Evolutionary conservation across 2,797 vertebrate species (phyloP), one percentile per base, ranked within the genome.

Genomic region (Sebastes taczanowskii): DNA sequence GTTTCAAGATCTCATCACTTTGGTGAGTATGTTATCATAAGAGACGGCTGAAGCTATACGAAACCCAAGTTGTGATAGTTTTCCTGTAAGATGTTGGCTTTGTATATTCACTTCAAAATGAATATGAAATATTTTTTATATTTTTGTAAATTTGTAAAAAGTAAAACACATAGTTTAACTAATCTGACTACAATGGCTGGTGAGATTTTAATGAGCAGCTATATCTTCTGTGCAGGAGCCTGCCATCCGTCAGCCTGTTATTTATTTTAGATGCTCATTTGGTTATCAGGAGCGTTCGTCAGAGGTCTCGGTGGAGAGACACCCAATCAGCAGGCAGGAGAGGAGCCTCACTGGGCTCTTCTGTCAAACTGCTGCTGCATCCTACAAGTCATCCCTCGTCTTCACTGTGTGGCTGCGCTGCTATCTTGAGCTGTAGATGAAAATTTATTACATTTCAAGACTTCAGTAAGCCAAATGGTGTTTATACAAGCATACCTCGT

Each of bases 401-500:
- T 67, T 74, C 69, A 35, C 72, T 70, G 68, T 49, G 71, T 58
- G 68, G 59, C 86, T 89, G 80, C 42, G 89, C 88, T 91, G 92
- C 94, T 88, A 93, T 94, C 93, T 94, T 91, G 89, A 94, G 90
- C 92, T 88, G 83, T 86, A 95, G 94, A 96, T 96, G 94, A 95
- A 95, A 96, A 95, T 95, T 93, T 95, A 95, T 95, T 87, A 84
- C 76, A 85, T 90, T 94, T 94, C 87, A 86, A 94, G 91, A 86
- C 93, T 88, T 93, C 85, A 88, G 73, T 42, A 73, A 83, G 94
- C 93, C 94, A 94, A 95, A 95, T 80, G 89, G 93, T 97, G 97
- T 97, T 97, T 97, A 96, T 91, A 95, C 95, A 97, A 96, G 96
- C 97, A 96, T 95, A 95, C 94, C 94, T 95, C 91, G 75, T 91